phyloP scores from a whole-genome alignment of 2,113 vertebrate genomes.

The Mionectes macconnelli region DNA sequence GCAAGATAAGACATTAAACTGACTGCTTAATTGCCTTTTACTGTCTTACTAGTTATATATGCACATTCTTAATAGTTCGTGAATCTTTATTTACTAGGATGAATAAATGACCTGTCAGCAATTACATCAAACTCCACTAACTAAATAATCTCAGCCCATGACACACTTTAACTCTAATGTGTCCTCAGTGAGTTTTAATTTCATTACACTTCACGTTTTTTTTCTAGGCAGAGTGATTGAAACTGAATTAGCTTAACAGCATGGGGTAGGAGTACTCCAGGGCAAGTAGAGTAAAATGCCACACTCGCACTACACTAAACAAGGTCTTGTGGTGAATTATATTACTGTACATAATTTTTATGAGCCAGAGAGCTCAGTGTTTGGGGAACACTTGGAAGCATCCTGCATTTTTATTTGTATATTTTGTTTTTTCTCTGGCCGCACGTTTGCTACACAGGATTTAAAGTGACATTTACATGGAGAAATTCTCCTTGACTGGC shows the following conservation, averaged over 20 bases:
- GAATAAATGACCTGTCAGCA: conserved; percentile 59
- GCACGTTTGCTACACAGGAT: neutral
- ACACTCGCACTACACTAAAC: neutral
- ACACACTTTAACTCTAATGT: conserved; percentile 5
- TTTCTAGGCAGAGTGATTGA: conserved; percentile 33
- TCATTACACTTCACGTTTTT: neutral
- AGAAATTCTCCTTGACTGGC: conserved; percentile 19
- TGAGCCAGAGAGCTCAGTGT: neutral
- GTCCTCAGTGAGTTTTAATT: conserved; percentile 50
- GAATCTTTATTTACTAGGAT: conserved; percentile 65
- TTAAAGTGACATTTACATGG: conserved; percentile 29
- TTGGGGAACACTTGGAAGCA: neutral
- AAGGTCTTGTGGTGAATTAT: neutral
- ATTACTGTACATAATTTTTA: conserved; percentile 35
- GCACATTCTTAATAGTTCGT: conserved; percentile 62
- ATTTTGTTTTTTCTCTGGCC: neutral
- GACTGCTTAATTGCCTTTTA: conserved; percentile 79
- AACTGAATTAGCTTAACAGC: conserved; percentile 50
- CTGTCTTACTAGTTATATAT: conserved; percentile 69
- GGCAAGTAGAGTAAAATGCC: neutral
- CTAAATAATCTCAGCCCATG: conserved; percentile 1
- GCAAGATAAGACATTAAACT: conserved; percentile 82
- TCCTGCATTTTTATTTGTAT: neutral
- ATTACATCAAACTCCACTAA: neutral
- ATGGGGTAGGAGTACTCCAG: conserved; percentile 37